A percentile compares a stretch with the other conserved stretches of the same genome.
phyloP scores from a whole-genome alignment of 2,797 vertebrate species.

The Crocodylus rhombifer region DNA sequence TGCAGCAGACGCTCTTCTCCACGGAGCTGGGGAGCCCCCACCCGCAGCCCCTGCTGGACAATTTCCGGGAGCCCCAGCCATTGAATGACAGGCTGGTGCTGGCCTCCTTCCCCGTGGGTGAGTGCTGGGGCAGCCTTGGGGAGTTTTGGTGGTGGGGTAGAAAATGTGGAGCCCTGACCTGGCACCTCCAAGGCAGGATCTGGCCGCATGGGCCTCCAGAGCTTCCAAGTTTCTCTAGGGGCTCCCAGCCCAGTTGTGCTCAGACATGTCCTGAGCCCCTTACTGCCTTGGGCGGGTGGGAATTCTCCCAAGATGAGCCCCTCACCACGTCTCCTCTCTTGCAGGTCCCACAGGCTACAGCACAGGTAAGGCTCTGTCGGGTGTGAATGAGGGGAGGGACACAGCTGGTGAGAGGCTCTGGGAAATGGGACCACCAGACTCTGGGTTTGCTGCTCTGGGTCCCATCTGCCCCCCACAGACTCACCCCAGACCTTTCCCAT shows the following conservation, averaged over 20 bases:
- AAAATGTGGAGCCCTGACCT: no score
- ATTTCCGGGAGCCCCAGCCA: constrained; percentile 70
- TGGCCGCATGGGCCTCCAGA: no score
- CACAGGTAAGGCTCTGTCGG: not conserved
- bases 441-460: not conserved
- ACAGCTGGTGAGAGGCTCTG: not conserved
- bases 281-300: no score
- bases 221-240: no score
- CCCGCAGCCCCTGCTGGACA: constrained; percentile 53
- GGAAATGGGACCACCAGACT: no score
- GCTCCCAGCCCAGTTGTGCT: no score
- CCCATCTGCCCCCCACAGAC: no score
- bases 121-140: not conserved
- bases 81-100: constrained; percentile 74
- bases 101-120: constrained; percentile 73
- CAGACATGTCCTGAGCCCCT: no score
- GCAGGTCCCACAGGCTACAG: constrained; percentile 40
- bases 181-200: no score
- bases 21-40: not conserved
- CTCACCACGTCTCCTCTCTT: not conserved
- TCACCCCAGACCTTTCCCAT: no score
- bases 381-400: not conserved
- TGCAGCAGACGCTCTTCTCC: constrained; percentile 71
- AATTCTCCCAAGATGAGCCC: no score
- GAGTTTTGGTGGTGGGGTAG: no score